Base-by-base conservation (phyloP, 2,888 invertebrate genomes). In the Phalangium opilio region DNA sequence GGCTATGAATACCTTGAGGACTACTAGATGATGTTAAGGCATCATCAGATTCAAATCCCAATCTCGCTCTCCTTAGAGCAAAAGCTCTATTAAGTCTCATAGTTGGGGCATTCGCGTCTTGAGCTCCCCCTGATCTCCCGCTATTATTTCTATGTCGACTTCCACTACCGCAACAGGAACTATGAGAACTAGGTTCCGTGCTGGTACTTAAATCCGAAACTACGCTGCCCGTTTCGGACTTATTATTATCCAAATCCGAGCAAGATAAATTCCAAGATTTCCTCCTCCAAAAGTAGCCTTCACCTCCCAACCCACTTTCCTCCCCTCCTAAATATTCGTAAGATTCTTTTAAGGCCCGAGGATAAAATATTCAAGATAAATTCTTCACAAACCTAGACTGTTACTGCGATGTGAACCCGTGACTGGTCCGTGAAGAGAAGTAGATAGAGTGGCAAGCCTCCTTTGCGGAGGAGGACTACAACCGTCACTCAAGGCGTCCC, bases 41-140 rank as follows among this genome's bases (percentile, higher is more conserved):
- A 8, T 27, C 27, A 14, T 38, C 38, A 17, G 38, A 38, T 39
- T 63, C 62, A 27, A 59, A 56, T 39, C 65, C 78, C 34, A 78
- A 60, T 55, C 75, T 64, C n/a, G 76, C 73, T 65, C 79, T 58
- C 57, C 83, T 69, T 68, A 81, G 68, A 62, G 79, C 68, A 56
- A 65, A 67, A n/a, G 81, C 79, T 55, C 83, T 73, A 63, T 86
- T 87, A 57, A 78, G 77, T 49, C 73, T 75, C 61, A 76, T 75
- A 54, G 38, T 71, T 68, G 49, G 74, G 8, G 27, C 27, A 27
- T 27, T 27, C 4, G 58, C 44, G 66, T 65, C 45, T 63, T 67
- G 5, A 64, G 61, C 59, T 61, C 66, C 20, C 59, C 53, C 8
- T 8, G 27, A 27, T 27, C 27, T 4, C 44, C 63, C 63, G 41